These are phyloP conservation scores for Caretta caretta DNA, from an alignment of 2,113 vertebrate species.

Conservation along the genomic window DNA sequence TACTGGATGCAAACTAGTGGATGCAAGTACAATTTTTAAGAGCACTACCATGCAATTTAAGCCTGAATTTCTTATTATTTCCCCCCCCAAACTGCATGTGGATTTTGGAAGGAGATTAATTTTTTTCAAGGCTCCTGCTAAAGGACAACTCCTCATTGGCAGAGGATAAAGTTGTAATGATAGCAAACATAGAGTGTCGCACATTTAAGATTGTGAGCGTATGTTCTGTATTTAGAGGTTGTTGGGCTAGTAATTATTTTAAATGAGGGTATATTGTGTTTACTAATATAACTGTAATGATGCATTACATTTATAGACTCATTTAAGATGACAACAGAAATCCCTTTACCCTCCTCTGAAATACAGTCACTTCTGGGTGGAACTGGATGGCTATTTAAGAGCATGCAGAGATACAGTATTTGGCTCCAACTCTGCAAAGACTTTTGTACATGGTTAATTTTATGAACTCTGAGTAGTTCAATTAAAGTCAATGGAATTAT, in stretches of 20 bases:
- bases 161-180: slow-evolving; percentile 71
- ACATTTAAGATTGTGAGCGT: slow-evolving; percentile 54
- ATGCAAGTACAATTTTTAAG: slow-evolving; percentile 32
- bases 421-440: rapidly evolving
- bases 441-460: background rate
- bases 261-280: slow-evolving; percentile 20
- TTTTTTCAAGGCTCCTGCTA: slow-evolving; percentile 50
- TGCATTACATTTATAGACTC: slow-evolving; percentile 33
- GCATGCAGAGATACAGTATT: background rate
- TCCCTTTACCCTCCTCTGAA: background rate
- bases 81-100: slow-evolving; percentile 16
- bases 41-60: background rate
- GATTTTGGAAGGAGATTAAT: slow-evolving; percentile 64
- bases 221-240: slow-evolving; percentile 39
- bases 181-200: slow-evolving; percentile 46
- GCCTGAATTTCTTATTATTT: slow-evolving; percentile 27
- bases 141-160: slow-evolving; percentile 62
- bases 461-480: background rate
- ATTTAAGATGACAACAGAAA: background rate
- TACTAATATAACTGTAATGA: background rate
- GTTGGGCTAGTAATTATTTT: slow-evolving; percentile 20
- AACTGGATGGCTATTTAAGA: background rate
- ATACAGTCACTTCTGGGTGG: background rate
- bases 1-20: background rate
- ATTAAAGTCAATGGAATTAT: background rate